Conservation (phyloP, 2,113 vertebrate genomes). For the Amblyopsis rosae region DNA sequence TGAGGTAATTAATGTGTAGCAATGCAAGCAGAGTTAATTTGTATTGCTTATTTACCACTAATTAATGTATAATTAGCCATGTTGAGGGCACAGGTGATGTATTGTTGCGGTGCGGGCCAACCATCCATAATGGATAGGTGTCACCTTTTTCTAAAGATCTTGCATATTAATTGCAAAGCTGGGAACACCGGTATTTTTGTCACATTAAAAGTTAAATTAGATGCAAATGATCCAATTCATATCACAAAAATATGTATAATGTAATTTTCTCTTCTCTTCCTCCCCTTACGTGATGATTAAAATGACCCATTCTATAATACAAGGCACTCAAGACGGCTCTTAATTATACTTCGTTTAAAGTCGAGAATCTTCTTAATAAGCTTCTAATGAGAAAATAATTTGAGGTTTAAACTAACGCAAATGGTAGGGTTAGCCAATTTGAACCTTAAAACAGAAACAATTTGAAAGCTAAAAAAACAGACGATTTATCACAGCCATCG, state of each 20-base stretch:
- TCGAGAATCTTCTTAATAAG: conserved; percentile 53
- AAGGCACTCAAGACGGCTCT: conserved; percentile 18
- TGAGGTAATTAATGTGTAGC: conserved; percentile 72
- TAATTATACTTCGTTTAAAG: conserved; percentile 51
- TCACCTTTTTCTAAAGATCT: conserved; percentile 62
- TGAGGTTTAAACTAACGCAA: conserved; percentile 38
- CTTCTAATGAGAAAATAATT: conserved; percentile 60
- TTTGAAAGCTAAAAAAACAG: conserved; percentile 20
- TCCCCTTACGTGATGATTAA: conserved; percentile 35
- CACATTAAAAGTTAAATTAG: conserved; percentile 54
- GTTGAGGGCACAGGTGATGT: conserved; percentile 64
- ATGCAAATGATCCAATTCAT: conserved; percentile 37
- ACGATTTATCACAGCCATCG: conserved; percentile 1
- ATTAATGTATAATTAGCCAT: conserved; percentile 69
- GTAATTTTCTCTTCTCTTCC: conserved; percentile 29
- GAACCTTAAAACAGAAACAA: conserved; percentile 39
- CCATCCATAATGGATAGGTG: conserved; percentile 66
- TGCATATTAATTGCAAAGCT: conserved; percentile 57
- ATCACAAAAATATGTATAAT: conserved; percentile 22
- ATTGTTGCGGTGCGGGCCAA: conserved; percentile 55
- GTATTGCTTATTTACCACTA: conserved; percentile 73
- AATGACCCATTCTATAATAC: conserved; percentile 37
- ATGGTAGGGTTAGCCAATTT: conserved; percentile 32
- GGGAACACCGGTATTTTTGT: conserved; percentile 26
- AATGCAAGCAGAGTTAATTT: conserved; percentile 69